phyloP scores from a whole-genome alignment of 1,140 invertebrate species.

The Sitophilus oryzae region DNA sequence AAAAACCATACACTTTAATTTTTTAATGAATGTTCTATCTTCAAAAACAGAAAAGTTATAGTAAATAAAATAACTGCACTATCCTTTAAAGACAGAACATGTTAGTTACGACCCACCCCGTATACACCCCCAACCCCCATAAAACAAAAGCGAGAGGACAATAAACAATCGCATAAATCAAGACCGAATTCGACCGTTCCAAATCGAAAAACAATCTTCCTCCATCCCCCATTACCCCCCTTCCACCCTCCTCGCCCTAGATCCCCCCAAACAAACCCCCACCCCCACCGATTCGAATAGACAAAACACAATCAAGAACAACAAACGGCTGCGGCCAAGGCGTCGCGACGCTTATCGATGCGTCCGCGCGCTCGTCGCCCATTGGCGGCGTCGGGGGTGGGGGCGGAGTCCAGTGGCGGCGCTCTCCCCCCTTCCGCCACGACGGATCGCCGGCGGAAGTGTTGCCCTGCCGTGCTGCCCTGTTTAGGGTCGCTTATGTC shows the following conservation, averaged over 20 bases:
- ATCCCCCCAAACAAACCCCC: too few species aligned
- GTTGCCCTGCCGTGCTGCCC: background rate
- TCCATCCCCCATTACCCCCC: too few species aligned
- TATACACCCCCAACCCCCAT: background rate
- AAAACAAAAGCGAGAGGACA: too few species aligned
- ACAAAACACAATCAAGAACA: slow-evolving; percentile 19
- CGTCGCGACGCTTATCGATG: slow-evolving; percentile 29
- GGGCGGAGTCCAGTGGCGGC: too few species aligned
- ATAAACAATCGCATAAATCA: background rate
- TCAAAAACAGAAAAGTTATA: too few species aligned
- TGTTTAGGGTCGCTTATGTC: background rate
- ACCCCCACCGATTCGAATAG: slow-evolving; percentile 5
- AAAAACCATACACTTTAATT: too few species aligned
- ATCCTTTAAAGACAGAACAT: too few species aligned
- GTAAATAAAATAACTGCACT: too few species aligned
- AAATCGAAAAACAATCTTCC: background rate
- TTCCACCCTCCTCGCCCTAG: too few species aligned
- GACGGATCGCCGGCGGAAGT: slow-evolving; percentile 6
- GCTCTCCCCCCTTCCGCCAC: background rate
- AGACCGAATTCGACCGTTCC: background rate
- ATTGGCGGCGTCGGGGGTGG: slow-evolving; percentile 19
- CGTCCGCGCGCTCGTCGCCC: slow-evolving; percentile 10
- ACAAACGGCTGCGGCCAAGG: slow-evolving; percentile 19
- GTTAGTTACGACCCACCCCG: too few species aligned
- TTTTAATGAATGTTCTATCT: too few species aligned